A percentile compares a stretch with the other conserved stretches of the same genome.
Evolutionary conservation across 2,888 invertebrate genomes (phyloP).

Genomic region (Philhelius pedissequus): DNA sequence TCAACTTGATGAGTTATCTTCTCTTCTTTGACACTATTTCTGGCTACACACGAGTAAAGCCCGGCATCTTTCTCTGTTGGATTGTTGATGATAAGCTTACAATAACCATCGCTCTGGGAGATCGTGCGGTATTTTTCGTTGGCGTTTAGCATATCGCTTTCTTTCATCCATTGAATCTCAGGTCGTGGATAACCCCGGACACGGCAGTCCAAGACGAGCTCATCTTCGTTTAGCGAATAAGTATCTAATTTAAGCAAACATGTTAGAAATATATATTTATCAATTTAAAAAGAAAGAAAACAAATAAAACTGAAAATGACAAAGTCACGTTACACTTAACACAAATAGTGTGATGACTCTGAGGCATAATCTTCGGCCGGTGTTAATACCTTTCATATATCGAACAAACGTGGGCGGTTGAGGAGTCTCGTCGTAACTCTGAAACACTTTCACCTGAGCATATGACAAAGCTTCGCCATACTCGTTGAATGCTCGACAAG

Average conservation of each 20-base stretch:
- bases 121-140: conserved; percentile 83
- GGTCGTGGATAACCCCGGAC: conserved; percentile 88
- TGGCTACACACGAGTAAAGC: conserved; percentile 87
- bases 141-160: conserved; percentile 81
- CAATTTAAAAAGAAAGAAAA: not conserved
- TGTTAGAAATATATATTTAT: conserved; percentile 9
- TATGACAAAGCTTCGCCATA: conserved; percentile 86
- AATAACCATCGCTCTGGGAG: conserved; percentile 87
- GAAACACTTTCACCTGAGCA: conserved; percentile 87
- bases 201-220: conserved; percentile 88
- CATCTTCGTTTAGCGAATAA: conserved; percentile 86
- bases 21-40: conserved; percentile 86
- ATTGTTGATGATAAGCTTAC: conserved; percentile 83
- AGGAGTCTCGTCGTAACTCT: conserved; percentile 85
- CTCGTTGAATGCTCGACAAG: conserved; percentile 87
- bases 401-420: conserved; percentile 87
- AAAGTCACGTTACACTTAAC: conserved; percentile 57
- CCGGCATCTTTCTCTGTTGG: conserved; percentile 86
- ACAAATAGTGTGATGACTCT: conserved; percentile 42
- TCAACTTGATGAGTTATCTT: conserved; percentile 87
- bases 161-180: conserved; percentile 87
- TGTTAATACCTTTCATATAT: conserved; percentile 84
- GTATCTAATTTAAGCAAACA: conserved; percentile 80
- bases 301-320: conserved; percentile 43
- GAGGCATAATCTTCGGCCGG: not conserved